Conservation (phyloP, 2,113 vertebrate genomes). For the Geothlypis trichas region DNA sequence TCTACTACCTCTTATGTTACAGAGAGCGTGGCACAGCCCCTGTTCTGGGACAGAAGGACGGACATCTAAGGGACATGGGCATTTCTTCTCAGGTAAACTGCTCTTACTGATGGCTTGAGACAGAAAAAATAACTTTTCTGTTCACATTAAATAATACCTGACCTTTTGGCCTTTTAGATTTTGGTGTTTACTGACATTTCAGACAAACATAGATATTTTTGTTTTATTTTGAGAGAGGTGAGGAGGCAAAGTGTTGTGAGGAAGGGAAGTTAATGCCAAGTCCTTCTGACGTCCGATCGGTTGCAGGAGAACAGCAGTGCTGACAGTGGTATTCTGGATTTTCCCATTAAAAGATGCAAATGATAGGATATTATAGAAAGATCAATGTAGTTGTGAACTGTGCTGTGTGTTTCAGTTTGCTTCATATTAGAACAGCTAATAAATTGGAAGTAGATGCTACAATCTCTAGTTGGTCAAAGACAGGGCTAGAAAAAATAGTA, state of each 20-base stretch:
- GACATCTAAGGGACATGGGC: background rate
- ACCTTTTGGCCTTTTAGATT: background rate
- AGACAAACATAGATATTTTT: background rate
- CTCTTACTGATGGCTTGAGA: background rate
- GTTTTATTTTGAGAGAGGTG: background rate
- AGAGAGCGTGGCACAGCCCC: background rate
- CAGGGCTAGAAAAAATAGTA: constrained; percentile 12
- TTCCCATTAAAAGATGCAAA: background rate
- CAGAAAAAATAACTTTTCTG: background rate
- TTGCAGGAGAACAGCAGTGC: background rate
- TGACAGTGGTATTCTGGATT: background rate
- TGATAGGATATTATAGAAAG: background rate
- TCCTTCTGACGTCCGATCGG: background rate
- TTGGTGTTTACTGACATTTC: constrained; percentile 7
- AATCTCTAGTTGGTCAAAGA: background rate
- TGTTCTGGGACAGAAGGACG: background rate
- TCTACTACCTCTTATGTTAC: background rate
- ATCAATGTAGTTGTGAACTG: background rate
- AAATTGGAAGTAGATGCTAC: background rate
- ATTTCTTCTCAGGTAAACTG: constrained; percentile 27
- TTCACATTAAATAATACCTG: background rate
- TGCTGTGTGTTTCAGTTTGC: background rate
- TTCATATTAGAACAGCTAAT: constrained; percentile 3
- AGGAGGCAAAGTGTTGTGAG: background rate
- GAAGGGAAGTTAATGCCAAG: background rate